Conservation (phyloP, 2,888 invertebrate species). For the Melieria omissa region DNA sequence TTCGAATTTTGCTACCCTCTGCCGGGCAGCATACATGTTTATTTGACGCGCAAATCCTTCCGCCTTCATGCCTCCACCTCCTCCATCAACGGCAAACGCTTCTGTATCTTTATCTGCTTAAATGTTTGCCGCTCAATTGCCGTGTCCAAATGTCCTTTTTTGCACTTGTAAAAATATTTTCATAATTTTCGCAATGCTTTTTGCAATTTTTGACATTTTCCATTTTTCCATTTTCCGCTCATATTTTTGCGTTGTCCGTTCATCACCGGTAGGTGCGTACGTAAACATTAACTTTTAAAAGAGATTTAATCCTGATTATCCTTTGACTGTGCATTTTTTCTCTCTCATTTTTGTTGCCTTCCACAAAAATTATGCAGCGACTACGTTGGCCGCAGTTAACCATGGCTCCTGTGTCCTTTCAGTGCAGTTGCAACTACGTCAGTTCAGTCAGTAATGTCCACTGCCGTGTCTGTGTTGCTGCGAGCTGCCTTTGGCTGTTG, state of each 20-base stretch:
- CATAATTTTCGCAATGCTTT: slow-evolving; percentile 59
- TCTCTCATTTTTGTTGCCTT: slow-evolving; percentile 12
- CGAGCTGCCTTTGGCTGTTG: no score
- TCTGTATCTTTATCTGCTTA: neutral
- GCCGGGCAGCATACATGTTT: slow-evolving; percentile 43
- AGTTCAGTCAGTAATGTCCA: no score
- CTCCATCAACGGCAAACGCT: slow-evolving; percentile 8
- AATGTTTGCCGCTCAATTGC: slow-evolving; percentile 3
- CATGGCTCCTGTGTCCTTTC: no score
- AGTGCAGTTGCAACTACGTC: no score
- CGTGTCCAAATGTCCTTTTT: slow-evolving; percentile 21
- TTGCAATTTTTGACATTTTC: slow-evolving; percentile 37
- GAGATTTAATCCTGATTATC: slow-evolving; percentile 66
- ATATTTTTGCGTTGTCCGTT: slow-evolving; percentile 19
- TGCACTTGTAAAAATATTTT: slow-evolving; percentile 65
- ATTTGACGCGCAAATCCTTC: slow-evolving; percentile 58
- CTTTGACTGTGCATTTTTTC: slow-evolving; percentile 61
- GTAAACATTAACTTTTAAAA: slow-evolving; percentile 67
- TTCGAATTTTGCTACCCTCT: no score
- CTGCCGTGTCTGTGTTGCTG: no score
- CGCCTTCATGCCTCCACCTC: slow-evolving; percentile 12
- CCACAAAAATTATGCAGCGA: slow-evolving; percentile 1
- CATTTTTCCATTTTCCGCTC: slow-evolving; percentile 32
- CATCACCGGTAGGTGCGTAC: slow-evolving; percentile 59
- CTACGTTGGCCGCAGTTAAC: no score